Evolutionary conservation across 2,888 invertebrate genomes (phyloP), one percentile per base, ranked within the genome.

Genomic region (Tetranychus piercei): DNA sequence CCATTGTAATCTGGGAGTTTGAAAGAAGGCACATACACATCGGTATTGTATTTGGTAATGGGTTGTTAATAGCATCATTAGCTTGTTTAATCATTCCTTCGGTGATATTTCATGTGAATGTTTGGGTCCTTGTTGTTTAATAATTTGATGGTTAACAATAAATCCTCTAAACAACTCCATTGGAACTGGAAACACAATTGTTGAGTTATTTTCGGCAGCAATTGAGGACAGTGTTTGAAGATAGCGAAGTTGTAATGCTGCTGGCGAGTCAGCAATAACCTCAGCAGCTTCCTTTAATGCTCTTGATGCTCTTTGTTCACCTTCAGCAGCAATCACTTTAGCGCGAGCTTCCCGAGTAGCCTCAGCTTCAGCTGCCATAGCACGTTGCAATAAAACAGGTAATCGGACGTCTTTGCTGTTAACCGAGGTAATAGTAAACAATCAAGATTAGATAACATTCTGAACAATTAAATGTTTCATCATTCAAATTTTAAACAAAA

Each of bases 141-240:
- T 20, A 69, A 11, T 11, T 15, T 71, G n/a, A 71, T 71, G 15
- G n/a, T 71, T 44, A 15, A 18, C 8, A 8, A 71, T 71, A n/a
- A 71, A 71, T 11, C 44, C 43, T 44, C 71, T 34, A 43, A 71
- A 71, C 15, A 71, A 44, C 34, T 71, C 71, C 71, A 71, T 71
- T 18, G 71, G 71, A 71, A 71, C 71, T 15, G 71, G 94, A 81
- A 95, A 94, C 76, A 94, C 89, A 79, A 95, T 94, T 0, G 94
- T 94, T 0, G 93, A 94, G 83, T 94, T 94, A 84, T 93, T 94
- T 84, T 95, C 94, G 0, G 92, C 90, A 1, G 94, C 91, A 82
- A 94, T 93, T 75, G 90, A 89, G 84, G 87, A 92, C 75, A 95
- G 84, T 0, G 94, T 94, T 84, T 95, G 94, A 67, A 92, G 85